Percentiles rank a stretch among this genome's conserved stretches.
Conservation (phyloP, 2,113 vertebrate species). For the Camarhynchus parvulus region DNA sequence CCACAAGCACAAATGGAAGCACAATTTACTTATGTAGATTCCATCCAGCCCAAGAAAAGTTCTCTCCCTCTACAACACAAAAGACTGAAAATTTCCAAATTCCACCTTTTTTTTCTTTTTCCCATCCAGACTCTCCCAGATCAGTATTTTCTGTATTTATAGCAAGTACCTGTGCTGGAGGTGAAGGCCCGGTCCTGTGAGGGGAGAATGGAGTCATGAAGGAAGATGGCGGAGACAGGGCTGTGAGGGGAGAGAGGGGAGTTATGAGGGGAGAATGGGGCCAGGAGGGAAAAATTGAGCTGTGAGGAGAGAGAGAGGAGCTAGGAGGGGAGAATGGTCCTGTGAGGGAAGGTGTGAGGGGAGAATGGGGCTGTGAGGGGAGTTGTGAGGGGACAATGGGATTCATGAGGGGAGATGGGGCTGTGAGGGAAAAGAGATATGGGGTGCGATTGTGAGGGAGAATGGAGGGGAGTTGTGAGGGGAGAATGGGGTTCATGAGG, state of each 20-base stretch:
- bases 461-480: too few species aligned
- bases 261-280: too few species aligned
- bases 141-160: neutral
- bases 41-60: neutral
- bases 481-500: too few species aligned
- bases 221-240: neutral
- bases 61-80: neutral
- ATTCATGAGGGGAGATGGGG: too few species aligned
- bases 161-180: neutral
- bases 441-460: too few species aligned
- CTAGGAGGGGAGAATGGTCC: neutral
- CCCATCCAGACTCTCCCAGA: neutral
- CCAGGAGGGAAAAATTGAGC: too few species aligned
- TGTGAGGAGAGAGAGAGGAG: neutral
- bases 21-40: neutral
- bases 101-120: fast-evolving
- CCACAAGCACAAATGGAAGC: fast-evolving
- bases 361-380: too few species aligned
- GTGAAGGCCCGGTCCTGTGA: neutral
- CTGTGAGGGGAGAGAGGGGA: too few species aligned
- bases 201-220: fast-evolving
- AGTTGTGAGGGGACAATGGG: too few species aligned
- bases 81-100: neutral
- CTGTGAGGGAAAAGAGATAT: too few species aligned
- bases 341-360: neutral